Base-by-base conservation (phyloP, 1,140 invertebrate species). In the Octopus bimaculoides region DNA sequence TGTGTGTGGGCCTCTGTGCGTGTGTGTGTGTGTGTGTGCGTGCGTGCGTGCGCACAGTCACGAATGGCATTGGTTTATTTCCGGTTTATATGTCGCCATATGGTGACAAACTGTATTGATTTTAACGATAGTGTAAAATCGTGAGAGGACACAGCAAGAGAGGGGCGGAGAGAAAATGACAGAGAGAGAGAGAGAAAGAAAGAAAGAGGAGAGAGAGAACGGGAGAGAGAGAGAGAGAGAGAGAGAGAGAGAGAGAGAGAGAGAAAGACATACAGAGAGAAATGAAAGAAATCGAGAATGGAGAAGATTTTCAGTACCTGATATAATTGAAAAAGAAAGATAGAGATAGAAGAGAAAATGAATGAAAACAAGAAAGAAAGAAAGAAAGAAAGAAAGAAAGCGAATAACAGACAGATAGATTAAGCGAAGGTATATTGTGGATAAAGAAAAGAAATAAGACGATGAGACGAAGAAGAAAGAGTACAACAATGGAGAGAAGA, bases 121-220 rank as follows among this genome's bases (percentile, higher is more conserved):
- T 41, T 41, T 41, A 41, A 41, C 26, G 26, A 41, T 41, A 41
- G 26, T 41, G 26, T 41, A 41, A 41, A 41, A 41, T 41, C 26
- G 26, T 41, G 26, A 41, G 26, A 41, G 26, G 17, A 61, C 1
- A 61, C 52, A 77, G 41, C 52, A 12, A 17, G 54, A 52, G 10
- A 54, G 53, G 54, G 61, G 1, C 5, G 76, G 54, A 69, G 81
- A 9, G 88, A 91, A 61, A 83, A 80, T 10, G 87, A 89, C 74
- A 84, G 86, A 52, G 83, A 87, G 77, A 83, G 86, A 77, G 84
- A 82, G 79, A 82, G 77, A 83, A 86, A 78, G 84, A 82, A 79
- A 83, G 17, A 79, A 77, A 52, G 54, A 41, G 61, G 26, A 77
- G 56, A 77, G 17, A 26, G 56, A 52, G n/a, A 71, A 74, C 26